Base-by-base conservation (phyloP, 1,140 invertebrate genomes). In the Alviniconcha marisindica region DNA sequence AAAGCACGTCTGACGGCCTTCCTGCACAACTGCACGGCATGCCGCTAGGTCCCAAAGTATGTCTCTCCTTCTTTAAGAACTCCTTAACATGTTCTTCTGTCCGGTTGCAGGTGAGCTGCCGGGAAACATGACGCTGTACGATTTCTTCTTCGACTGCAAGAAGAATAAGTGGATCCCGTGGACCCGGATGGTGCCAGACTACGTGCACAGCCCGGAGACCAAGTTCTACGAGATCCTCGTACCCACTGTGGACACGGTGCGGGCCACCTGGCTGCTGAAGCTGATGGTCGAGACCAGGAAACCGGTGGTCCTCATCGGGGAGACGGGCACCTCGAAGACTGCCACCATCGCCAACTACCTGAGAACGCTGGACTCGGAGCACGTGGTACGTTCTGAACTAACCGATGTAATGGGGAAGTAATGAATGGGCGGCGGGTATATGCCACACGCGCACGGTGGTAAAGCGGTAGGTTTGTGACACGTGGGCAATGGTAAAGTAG, bases 271-370 rank as follows among this genome's bases (percentile, higher is more conserved):
- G 95, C 93, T 96, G 24, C 94, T 98, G 31, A 93, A 95, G 73
- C 92, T 96, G 36, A 96, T 97, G 96, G 96, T 96, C 87, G 93
- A 95, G 79, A 94, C 95, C 2, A 95, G 95, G 88, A 93, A 95
- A 85, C 96, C 97, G 0, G 95, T 97, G 0, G 92, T 97, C 15
- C 93, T 98, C 3, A 95, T 97, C 0, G 97, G 97, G 1, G 97
- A 97, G 88, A 97, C 96, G 2, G 97, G 97, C 3, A 97, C 96
- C 48, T 97, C 96, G 0, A 98, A 98, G 94, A 97, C 96, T 2
- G 96, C 97, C 0, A 96, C 97, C 60, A 96, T 97, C 83, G 94
- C 95, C 83, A 95, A 96, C 88, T 97, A 96, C 93, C 91, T 97
- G 42, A 94, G 95, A 83, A 94, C 95, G 69, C 90, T 97, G 28